Evolutionary conservation across 2,113 vertebrate species (phyloP), one percentile per base, ranked within the genome.

Genomic region (Lepus timidus): DNA sequence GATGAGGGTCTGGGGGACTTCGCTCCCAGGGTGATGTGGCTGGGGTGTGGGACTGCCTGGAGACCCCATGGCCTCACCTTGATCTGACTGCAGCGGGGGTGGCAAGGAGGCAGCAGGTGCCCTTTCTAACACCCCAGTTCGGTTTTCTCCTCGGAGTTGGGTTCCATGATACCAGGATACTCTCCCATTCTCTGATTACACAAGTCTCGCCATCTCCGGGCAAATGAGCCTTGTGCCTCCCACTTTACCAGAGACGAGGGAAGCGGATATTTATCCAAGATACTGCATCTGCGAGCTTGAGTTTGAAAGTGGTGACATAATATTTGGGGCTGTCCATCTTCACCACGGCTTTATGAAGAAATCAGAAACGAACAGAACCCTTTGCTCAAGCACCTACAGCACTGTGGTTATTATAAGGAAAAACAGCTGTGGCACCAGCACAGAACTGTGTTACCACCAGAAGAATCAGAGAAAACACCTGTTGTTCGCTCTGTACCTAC

Each of bases 161-260:
- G 82, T 95, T 96, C 93, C 88, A 58, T 1, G 74, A 94, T 20
- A 92, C 65, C 70, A 85, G 70, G 92, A 91, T 88, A 55, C 62
- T 29, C 29, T 76, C 93, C 85, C 49, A 2, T 82, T 93, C 93
- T 97, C 95, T 93, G 78, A 70, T 95, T 95, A 94, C 95, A 95
- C 1, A 19, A 6, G 86, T 96, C 51, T 70, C 19, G 11, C 87
- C 84, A 64, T 88, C 94, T 96, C 91, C 0, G 3, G 78, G 82
- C 82, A 92, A 83, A 79, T 19, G 90, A 97, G 58, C 93, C 61
- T 52, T 51, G 71, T 90, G 80, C 76, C 91, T 93, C 52, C 67
- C 4, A 1, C 52, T 55, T 90, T 52, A n/a, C n/a, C 82, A 95
- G 23, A 79, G 61, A 78, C 4, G 6, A 90, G 51, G 79, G 68